Base-by-base conservation (phyloP, 2,888 invertebrate species). In the Oscheius onirici region DNA sequence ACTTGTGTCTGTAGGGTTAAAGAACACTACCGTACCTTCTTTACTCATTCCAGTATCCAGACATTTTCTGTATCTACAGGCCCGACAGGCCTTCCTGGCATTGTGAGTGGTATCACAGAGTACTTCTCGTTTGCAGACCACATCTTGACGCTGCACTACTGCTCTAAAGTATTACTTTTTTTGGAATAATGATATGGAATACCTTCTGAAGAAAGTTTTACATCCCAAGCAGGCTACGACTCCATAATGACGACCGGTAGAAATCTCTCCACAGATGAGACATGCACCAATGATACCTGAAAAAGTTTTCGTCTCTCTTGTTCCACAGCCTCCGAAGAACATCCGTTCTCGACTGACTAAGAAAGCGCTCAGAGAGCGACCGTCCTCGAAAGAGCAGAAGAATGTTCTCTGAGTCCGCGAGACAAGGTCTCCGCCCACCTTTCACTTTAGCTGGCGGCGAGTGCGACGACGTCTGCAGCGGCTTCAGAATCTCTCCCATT, bases 201-300 rank as follows among this genome's bases (percentile, higher is more conserved):
- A 86, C 85, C 85, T 68, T 51, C 87, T 75, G 73, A 87, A 87
- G 75, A 87, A 87, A 5, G 87, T 87, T 70, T 87, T 87, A 72
- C 87, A 87, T 40, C 87, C 88, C 43, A 88, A 82, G 71, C 86
- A 87, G 3, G 85, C 80, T 20, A 83, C 73, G 44, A 86, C 82
- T 43, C 87, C 87, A 61, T 87, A 87, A 63, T 87, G 87, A 61
- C 84, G 87, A 1, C 87, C 87, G 11, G 84, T 83, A 0, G 82
- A 79, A 20, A 80, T 76, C 43, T 84, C 84, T 11, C 78, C 77
- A 55, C 84, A 84, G 20, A 84, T 84, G 40, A 82, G 51, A 69
- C 86, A 84, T 15, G 73, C 72, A 1, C 82, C 82, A 60, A 82
- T 82, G 2, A 76, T 67, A 17, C 76, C 82, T 76, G 75, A 34